Base-by-base conservation (phyloP, 2,888 invertebrate genomes). In the Phaedon cochleariae region DNA sequence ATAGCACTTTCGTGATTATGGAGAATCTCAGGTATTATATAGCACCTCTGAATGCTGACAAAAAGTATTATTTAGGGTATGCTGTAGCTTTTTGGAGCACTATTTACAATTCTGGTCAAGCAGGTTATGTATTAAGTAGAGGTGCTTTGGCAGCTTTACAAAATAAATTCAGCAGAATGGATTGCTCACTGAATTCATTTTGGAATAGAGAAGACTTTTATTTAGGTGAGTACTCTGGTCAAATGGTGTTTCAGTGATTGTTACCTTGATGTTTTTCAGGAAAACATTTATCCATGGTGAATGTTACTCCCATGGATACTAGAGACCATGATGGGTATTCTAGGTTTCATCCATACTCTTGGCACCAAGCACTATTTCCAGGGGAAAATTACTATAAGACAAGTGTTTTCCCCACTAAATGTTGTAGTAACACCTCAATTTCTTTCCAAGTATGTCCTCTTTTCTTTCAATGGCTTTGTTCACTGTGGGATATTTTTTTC, bases 121-220 rank as follows among this genome's bases (percentile, higher is more conserved):
- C 88, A 46, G 88, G 88, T 26, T 88, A 86, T 76, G 85, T 86
- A 61, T 77, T 89, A 48, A 88, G 88, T 74, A 80, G 76, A 73
- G 85, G 84, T n/a, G 81, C 84, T 21, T 71, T 88, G 34, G 60
- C 69, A 6, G 79, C 79, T 46, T 74, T 88, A 20, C 75, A 82
- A n/a, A 70, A 79, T 9, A 81, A 78, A 63, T 67, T 73, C 34
- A 49, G 21, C 9, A 62, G 58, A 29, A 53, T 82, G 29, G 80
- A 82, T 45, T 88, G 88, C 76, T 70, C 77, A n/a, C 74, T 79
- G 4, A 82, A 85, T 59, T 84, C 83, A 62, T 87, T 85, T 74
- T 85, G 85, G 84, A 87, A 87, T 69, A 85, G 85, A 73, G 88
- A 88, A 78, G 88, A 87, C 79, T 87, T 84, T 78, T 86, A 86